Conservation (phyloP, 2,888 invertebrate species). For the Drosophila gaucha region DNA sequence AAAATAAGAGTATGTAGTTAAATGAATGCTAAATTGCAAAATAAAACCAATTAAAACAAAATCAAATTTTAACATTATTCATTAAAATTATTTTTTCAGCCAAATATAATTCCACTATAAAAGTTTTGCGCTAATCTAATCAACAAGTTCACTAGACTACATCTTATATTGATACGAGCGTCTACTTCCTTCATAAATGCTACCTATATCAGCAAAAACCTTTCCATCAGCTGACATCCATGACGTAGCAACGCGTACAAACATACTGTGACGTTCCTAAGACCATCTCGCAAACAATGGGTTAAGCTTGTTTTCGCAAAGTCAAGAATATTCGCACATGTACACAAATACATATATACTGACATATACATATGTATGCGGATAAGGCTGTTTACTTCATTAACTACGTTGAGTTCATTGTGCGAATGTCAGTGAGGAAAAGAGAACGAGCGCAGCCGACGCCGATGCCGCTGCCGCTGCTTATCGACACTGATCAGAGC, state of each 20-base stretch:
- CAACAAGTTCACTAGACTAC: neutral
- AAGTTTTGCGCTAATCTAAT: constrained; percentile 11
- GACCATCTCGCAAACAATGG: constrained; percentile 18
- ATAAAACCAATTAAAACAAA: constrained; percentile 69
- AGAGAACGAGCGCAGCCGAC: neutral
- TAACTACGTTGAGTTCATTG: neutral
- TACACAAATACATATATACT: neutral
- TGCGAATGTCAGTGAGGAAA: neutral
- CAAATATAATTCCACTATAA: neutral
- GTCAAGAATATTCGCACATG: constrained; percentile 15
- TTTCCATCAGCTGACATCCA: neutral
- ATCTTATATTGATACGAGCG: constrained; percentile 6
- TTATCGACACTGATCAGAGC: constrained; percentile 28
- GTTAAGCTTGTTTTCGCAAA: constrained; percentile 59
- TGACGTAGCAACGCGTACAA: neutral
- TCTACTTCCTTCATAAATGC: constrained; percentile 2
- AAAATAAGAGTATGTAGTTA: constrained; percentile 70
- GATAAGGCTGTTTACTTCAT: constrained; percentile 2
- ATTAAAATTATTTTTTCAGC: neutral
- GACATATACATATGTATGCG: neutral
- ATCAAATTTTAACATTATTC: constrained; percentile 9
- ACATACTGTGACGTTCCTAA: neutral
- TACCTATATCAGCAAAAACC: neutral
- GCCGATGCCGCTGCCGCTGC: neutral
- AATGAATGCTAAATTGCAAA: constrained; percentile 76